Evolutionary conservation across 2,797 vertebrate genomes (phyloP).

Genomic region (Tadarida brasiliensis): DNA sequence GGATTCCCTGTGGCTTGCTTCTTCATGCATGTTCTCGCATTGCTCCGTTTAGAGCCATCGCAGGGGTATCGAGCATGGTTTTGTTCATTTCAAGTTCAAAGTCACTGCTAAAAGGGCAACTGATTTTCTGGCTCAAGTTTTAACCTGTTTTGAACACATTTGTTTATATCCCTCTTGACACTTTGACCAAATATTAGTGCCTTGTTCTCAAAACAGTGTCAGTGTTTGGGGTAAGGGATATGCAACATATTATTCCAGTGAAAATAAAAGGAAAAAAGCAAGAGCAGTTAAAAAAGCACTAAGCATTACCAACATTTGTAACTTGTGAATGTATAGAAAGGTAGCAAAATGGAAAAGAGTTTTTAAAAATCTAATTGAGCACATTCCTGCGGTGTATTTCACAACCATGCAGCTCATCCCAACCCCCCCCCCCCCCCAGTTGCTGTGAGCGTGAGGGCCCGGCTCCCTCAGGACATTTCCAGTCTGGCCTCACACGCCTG

Average conservation of each 20-base stretch:
- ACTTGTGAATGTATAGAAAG: neutral
- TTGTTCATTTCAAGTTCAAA: neutral
- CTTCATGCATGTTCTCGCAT: neutral
- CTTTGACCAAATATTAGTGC: neutral
- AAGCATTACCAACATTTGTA: neutral
- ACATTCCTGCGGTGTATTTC: neutral
- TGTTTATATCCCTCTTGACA: neutral
- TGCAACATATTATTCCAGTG: neutral
- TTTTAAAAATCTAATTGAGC: neutral
- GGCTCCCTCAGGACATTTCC: neutral
- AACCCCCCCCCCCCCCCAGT: neutral
- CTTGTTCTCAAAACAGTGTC: neutral
- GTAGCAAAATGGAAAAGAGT: neutral
- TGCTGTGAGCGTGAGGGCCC: too few species aligned
- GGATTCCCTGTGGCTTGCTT: neutral
- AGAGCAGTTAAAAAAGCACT: neutral
- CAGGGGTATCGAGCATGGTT: neutral
- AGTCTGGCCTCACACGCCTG: neutral
- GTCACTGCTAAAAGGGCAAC: neutral
- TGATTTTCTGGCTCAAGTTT: neutral
- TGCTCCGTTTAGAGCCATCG: neutral
- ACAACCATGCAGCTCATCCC: neutral
- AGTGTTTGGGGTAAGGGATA: neutral
- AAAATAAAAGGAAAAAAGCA: neutral
- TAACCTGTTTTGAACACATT: neutral